Percentiles rank a stretch among this genome's conserved stretches.
phyloP scores from a whole-genome alignment of 2,113 vertebrate species.

The Tretioscincus oriximinensis region DNA sequence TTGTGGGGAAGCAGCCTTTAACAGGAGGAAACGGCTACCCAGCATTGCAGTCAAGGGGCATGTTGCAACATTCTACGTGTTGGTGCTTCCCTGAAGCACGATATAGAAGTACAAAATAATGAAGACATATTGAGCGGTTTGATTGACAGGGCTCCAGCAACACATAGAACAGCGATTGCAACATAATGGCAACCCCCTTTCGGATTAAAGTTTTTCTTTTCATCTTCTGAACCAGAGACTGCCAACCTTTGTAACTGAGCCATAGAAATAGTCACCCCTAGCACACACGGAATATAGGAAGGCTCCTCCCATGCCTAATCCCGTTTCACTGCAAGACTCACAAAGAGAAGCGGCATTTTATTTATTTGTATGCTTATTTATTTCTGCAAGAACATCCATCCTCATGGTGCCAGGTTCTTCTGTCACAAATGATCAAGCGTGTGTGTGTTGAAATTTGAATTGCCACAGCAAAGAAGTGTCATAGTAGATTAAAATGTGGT shows the following conservation, averaged over 20 bases:
- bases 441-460: too few relatives aligned
- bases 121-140: conserved; percentile 37
- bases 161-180: conserved; percentile 39
- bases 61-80: conserved; percentile 56
- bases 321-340: conserved; percentile 3
- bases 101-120: conserved; percentile 49
- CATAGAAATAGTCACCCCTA: conserved; percentile 32
- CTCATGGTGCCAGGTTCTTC: too few relatives aligned
- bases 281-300: conserved; percentile 37
- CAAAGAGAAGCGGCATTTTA: not conserved
- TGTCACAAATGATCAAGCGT: too few relatives aligned
- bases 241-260: conserved; percentile 47
- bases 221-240: conserved; percentile 25
- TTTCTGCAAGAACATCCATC: too few relatives aligned
- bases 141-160: conserved; percentile 24
- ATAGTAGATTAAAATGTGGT: too few relatives aligned
- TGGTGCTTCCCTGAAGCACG: conserved; percentile 42
- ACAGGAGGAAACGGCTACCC: conserved; percentile 35
- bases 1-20: too few relatives aligned
- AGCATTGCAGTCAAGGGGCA: conserved; percentile 50
- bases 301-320: conserved; percentile 27
- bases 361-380: too few relatives aligned
- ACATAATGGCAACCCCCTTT: conserved; percentile 42
- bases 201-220: conserved; percentile 37
- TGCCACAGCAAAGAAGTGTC: too few relatives aligned